Evolutionary conservation across 2,797 vertebrate species (phyloP).

Genomic region (Anniella stebbinsi): DNA sequence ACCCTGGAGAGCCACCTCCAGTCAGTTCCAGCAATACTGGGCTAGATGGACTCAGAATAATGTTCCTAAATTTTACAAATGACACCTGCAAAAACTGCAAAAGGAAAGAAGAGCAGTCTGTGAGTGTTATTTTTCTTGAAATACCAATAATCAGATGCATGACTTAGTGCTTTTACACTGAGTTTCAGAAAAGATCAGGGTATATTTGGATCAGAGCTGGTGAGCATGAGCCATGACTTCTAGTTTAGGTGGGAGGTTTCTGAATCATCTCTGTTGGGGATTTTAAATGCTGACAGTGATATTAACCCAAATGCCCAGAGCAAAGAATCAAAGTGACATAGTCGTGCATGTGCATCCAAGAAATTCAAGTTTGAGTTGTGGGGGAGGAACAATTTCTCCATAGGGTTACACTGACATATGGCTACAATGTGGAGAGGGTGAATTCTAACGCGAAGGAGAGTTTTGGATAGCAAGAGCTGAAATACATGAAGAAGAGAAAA

Average conservation of each 20-base stretch:
- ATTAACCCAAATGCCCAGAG: not conserved
- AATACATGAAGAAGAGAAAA: not conserved
- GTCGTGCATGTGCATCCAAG: not conserved
- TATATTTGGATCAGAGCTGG: not conserved
- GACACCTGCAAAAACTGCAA: not conserved
- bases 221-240: not conserved
- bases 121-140: not conserved
- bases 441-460: too few species aligned
- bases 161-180: not conserved
- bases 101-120: not conserved
- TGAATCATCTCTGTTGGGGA: not conserved
- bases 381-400: not conserved
- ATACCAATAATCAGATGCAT: not conserved
- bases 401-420: not conserved
- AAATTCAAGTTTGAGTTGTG: not conserved
- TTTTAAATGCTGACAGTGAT: not conserved
- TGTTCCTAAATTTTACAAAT: not conserved
- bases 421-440: not conserved
- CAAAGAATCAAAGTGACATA: not conserved
- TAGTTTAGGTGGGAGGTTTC: not conserved
- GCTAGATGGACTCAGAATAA: too few species aligned
- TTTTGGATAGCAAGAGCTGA: not conserved
- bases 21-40: too few species aligned
- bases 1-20: too few species aligned
- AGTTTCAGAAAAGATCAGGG: constrained; percentile 7